Percentiles rank a stretch among this genome's conserved stretches.
Evolutionary conservation across 92 coral and sea anemone species (phyloP).

Genomic region (Zoanthus sansibaricus): DNA sequence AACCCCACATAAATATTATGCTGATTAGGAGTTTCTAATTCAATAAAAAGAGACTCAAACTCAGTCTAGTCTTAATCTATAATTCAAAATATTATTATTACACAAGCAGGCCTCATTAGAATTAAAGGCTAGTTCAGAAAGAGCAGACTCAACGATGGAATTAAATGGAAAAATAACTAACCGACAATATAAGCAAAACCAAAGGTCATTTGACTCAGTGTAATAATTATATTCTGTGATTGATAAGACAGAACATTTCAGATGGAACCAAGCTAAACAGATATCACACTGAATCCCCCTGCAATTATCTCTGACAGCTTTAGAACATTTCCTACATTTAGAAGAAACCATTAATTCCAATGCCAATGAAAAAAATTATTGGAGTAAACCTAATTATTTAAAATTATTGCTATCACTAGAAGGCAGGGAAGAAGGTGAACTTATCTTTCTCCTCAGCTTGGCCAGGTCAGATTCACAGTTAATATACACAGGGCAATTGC

Average conservation of each 20-base stretch:
- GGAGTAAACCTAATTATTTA: slow-evolving; percentile 23
- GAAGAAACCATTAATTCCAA: slow-evolving; percentile 13
- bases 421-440: background rate
- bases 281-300: slow-evolving; percentile 15
- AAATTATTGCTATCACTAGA: slow-evolving; percentile 19
- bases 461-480: slow-evolving; percentile 25
- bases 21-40: slow-evolving; percentile 25
- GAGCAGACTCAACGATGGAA: slow-evolving; percentile 24
- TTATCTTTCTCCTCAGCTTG: slow-evolving; percentile 33
- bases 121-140: slow-evolving; percentile 28
- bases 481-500: slow-evolving; percentile 30
- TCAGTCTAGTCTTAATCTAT: slow-evolving; percentile 34
- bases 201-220: background rate
- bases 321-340: background rate
- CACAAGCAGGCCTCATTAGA: slow-evolving; percentile 29
- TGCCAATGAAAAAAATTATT: slow-evolving; percentile 21
- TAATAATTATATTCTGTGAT: slow-evolving; percentile 13
- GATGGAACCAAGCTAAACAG: slow-evolving; percentile 17
- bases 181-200: slow-evolving; percentile 9
- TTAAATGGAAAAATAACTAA: slow-evolving; percentile 8
- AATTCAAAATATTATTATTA: background rate
- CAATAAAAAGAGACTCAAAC: slow-evolving; percentile 45
- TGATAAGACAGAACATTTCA: slow-evolving; percentile 9
- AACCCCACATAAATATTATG: slow-evolving; percentile 49
- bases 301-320: background rate